Conservation (phyloP, 2,113 vertebrate species). For the Craseonycteris thonglongyai region DNA sequence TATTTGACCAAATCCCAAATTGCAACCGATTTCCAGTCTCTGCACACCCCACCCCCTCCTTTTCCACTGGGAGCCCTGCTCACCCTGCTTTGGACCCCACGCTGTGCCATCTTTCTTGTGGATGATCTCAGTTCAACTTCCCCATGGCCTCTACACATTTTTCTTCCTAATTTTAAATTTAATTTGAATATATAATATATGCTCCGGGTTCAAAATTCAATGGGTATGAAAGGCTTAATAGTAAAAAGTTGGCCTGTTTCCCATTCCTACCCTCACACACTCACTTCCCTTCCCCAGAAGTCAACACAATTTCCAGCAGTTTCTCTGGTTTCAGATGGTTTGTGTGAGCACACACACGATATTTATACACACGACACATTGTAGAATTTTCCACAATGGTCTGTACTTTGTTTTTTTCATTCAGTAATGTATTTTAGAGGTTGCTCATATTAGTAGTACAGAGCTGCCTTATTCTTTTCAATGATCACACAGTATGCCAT, state of each 20-base stretch:
- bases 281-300: background rate
- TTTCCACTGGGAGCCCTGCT: no score
- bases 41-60: background rate
- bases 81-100: background rate
- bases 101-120: background rate
- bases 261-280: background rate
- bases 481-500: background rate
- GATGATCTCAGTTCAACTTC: background rate
- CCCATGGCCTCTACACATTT: background rate
- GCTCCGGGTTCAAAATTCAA: background rate
- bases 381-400: background rate
- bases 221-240: background rate
- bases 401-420: background rate
- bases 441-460: background rate
- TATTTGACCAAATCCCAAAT: background rate
- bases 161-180: background rate
- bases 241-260: background rate
- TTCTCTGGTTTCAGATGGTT: background rate
- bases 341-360: background rate
- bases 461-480: background rate
- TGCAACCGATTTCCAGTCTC: background rate
- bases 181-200: background rate
- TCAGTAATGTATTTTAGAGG: background rate
- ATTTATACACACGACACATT: background rate
- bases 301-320: background rate